Evolutionary conservation across 2,797 vertebrate genomes (phyloP), one percentile per base, ranked within the genome.

Genomic region (Falco biarmicus): DNA sequence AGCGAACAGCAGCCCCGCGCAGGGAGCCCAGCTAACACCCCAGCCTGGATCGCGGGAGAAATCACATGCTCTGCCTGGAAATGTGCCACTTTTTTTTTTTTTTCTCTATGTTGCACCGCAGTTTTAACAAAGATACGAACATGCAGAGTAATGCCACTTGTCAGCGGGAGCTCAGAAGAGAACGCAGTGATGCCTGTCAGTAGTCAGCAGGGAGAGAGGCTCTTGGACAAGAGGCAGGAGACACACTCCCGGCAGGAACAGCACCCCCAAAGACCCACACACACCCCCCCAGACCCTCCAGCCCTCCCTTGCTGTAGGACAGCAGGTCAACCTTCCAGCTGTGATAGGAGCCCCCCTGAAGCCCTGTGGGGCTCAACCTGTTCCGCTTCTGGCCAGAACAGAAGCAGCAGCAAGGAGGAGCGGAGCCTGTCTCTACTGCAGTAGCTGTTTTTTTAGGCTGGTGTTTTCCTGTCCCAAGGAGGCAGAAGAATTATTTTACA

Each of bases 31-130:
- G 15, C 59, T 41, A 48, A 3, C 61, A 29, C 5, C 81, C 74
- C 69, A 45, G 47, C 64, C 56, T 7, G 7, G 17, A 34, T 4
- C 66, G 50, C 6, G 2, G 63, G 1, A 94, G 34, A 84, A 92
- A 92, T n/a, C 84, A 93, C 81, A 79, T 15, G 0, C 29, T 86
- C 31, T 6, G 34, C 78, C 61, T 8, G 12, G 31, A 34, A 31
- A 47, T 6, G 4, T 5, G 48, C 57, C 84, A 75, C 39, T 47
- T 17, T 48, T 47, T 56, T 73, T 32, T 47, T 56, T 73, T n/a
- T 84, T 66, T 20, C 69, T 97, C 95, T 92, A 96, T 95, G 70
- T 94, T 85, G 90, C 87, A 74, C 89, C 84, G 93, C 87, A 79
- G 92, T 47, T 95, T 94, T 16, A 84, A 96, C 78, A 45, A 21